Evolutionary conservation across 2,113 vertebrate species (phyloP).

Genomic region (Alethe castanea): DNA sequence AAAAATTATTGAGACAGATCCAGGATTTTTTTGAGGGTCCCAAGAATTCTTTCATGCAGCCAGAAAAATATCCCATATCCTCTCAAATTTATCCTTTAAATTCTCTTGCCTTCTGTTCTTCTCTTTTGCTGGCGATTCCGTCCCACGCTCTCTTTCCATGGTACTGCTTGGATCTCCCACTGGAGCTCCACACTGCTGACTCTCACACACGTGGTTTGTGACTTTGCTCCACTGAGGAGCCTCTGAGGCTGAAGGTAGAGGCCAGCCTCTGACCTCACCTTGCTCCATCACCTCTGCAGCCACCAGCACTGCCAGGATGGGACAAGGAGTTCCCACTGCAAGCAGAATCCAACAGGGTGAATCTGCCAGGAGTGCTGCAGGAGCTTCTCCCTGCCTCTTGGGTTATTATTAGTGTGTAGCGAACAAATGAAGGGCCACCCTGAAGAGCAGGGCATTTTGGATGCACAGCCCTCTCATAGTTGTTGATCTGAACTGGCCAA

Average conservation of each 20-base stretch:
- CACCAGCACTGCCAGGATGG: accelerated
- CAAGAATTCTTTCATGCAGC: background rate
- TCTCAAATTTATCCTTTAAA: background rate
- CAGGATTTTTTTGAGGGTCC: constrained; percentile 11
- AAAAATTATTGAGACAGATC: background rate
- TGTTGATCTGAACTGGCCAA: background rate
- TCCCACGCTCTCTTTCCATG: accelerated
- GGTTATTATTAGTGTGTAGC: background rate
- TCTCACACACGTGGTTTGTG: background rate
- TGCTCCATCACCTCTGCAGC: background rate
- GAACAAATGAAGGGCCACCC: background rate
- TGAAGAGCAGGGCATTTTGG: background rate
- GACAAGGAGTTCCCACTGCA: background rate
- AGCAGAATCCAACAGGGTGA: background rate
- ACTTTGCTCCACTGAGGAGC: background rate
- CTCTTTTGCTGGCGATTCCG: background rate
- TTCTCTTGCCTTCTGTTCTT: background rate
- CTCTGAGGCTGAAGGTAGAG: background rate
- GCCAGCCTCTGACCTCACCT: background rate
- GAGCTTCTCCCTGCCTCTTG: background rate
- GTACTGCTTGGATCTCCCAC: background rate
- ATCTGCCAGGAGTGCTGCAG: background rate
- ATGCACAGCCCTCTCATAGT: background rate
- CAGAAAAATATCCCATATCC: background rate
- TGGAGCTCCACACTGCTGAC: accelerated